Evolutionary conservation across 2,113 vertebrate genomes (phyloP), one percentile per base, ranked within the genome.

Genomic region (Hoplias malabaricus): DNA sequence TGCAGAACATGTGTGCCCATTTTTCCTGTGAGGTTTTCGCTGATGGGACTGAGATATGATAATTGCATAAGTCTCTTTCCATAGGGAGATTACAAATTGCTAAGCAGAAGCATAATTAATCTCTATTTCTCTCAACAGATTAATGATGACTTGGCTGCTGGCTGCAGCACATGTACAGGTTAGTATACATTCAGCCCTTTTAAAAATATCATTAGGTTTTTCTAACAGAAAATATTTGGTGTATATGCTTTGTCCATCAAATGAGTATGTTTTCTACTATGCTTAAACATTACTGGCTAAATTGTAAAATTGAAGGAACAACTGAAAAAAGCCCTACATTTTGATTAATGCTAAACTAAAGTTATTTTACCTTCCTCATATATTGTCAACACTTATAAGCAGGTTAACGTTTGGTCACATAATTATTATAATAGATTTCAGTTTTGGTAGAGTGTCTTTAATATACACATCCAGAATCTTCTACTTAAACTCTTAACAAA

Each of bases 81-180:
- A 29, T 53, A 48, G 75, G 66, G 66, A 61, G 16, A 69, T 7
- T 6, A 1, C 27, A 77, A 77, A 59, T 8, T 61, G 74, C 65
- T 48, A 56, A 57, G 63, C 19, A 40, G 74, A 33, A 19, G n/a
- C 46, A 27, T 76, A 56, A 68, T 27, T 9, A 73, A 65, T 16
- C 25, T 54, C 21, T 80, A 40, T 56, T 76, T 76, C 25, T 38
- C 19, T 68, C 34, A 62, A 62, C 72, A 80, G 78, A 80, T 54
- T 54, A 50, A 80, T 54, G 31, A 42, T 61, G 23, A 23, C 7
- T 53, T 42, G 7, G 13, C 11, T 42, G 36, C 54, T 34, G 33
- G 23, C 40, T 53, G 48, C 46, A 50, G 46, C 46, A 38, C 63
- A 68, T 25, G 34, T 57, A 3, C 66, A 61, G 71, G 71, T 80